Conservation (phyloP, 1,140 invertebrate species). For the Meteorus sp. region DNA sequence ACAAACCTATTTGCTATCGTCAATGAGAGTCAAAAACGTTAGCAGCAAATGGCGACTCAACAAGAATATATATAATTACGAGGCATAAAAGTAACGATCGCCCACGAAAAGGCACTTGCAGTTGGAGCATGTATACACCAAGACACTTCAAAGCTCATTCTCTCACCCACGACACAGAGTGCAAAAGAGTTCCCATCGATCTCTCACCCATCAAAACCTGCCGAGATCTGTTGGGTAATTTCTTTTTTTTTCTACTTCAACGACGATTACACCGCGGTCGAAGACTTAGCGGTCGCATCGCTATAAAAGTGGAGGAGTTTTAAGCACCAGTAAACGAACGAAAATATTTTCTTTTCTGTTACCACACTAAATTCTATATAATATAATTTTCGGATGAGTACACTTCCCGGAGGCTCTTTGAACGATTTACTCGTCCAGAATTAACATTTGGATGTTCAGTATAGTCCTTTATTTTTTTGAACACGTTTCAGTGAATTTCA, state of each 20-base stretch:
- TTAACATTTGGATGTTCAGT: too few relatives aligned
- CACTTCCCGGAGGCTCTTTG: too few relatives aligned
- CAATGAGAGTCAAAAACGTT: conserved; percentile 52
- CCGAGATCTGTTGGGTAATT: conserved; percentile 1
- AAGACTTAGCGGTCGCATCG: neutral
- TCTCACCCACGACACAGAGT: conserved; percentile 39
- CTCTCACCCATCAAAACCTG: conserved; percentile 20
- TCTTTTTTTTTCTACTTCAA: conserved; percentile 18
- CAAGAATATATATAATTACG: conserved; percentile 56
- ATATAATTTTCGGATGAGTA: too few relatives aligned
- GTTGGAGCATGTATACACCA: conserved; percentile 22
- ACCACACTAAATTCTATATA: too few relatives aligned
- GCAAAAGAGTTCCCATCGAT: conserved; percentile 42
- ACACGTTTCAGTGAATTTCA: too few relatives aligned
- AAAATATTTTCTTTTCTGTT: neutral
- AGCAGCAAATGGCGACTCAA: conserved; percentile 32
- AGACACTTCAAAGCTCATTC: conserved; percentile 18
- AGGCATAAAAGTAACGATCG: conserved; percentile 57
- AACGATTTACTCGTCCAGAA: too few relatives aligned
- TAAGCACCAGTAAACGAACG: neutral
- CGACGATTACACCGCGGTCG: conserved; percentile 18
- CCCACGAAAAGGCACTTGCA: conserved; percentile 32
- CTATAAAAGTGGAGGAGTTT: conserved; percentile 26
- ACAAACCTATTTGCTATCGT: conserved; percentile 26
- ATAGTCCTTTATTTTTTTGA: too few relatives aligned